These are phyloP conservation scores for Scaptomyza polygonia DNA, from an alignment of 2,888 invertebrate species.

Conservation along the genomic window DNA sequence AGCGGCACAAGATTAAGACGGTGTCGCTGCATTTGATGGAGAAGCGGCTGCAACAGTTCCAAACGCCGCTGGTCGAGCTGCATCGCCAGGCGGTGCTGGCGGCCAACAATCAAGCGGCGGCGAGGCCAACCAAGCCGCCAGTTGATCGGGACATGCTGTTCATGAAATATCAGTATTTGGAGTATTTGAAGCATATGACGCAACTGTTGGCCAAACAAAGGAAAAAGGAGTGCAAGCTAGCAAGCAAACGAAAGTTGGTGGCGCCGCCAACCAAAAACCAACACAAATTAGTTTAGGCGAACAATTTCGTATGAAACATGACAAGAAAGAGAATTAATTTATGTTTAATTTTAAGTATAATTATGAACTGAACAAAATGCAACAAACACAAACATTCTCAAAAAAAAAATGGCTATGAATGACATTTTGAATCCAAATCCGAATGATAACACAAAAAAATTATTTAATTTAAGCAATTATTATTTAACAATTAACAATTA, in stretches of 20 bases:
- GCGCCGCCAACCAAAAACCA: not conserved
- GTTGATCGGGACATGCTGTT: slow-evolving; percentile 66
- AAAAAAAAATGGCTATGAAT: slow-evolving; percentile 46
- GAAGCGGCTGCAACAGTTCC: slow-evolving; percentile 56
- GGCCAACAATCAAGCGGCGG: slow-evolving; percentile 25
- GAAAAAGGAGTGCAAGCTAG: slow-evolving; percentile 23
- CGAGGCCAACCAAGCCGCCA: slow-evolving; percentile 11
- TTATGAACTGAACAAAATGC: not conserved
- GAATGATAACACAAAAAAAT: slow-evolving; percentile 6
- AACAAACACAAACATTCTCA: slow-evolving; percentile 30
- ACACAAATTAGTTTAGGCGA: slow-evolving; percentile 1
- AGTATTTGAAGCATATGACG: slow-evolving; percentile 61
- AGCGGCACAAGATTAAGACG: slow-evolving; percentile 28
- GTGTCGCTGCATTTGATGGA: slow-evolving; percentile 67
- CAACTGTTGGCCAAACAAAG: slow-evolving; percentile 55
- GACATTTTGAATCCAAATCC: slow-evolving; percentile 30
- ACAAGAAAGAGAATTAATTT: no score
- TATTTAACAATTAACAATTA: slow-evolving; percentile 40
- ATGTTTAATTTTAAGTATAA: no score
- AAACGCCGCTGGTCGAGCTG: slow-evolving; percentile 51
- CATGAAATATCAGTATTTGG: slow-evolving; percentile 65
- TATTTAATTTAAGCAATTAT: slow-evolving; percentile 20
- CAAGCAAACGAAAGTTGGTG: not conserved
- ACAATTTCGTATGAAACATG: not conserved
- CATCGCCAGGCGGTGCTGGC: slow-evolving; percentile 48